These are phyloP conservation scores for Oreortyx pictus DNA, from an alignment of 2,797 vertebrate species.

Conservation along the genomic window DNA sequence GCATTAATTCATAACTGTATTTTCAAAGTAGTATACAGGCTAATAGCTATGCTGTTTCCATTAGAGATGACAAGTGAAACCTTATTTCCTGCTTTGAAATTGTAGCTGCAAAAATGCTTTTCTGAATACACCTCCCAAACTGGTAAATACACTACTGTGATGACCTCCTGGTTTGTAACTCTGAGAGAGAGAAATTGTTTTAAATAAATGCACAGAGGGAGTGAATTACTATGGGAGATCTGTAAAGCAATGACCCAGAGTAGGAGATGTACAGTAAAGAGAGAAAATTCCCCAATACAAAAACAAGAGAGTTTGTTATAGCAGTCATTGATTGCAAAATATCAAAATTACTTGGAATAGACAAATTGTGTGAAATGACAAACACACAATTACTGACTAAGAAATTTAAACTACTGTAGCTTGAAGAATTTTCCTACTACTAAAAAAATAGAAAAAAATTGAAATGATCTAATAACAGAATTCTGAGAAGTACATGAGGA, in stretches of 20 bases:
- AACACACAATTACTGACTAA: not conserved
- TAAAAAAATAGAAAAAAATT: not conserved
- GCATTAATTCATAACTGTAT: not conserved
- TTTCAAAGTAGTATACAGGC: slow-evolving; percentile 22
- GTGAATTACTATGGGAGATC: not conserved
- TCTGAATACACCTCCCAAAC: not conserved
- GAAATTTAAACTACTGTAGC: not conserved
- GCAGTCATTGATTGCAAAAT: not conserved
- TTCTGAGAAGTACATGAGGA: not conserved
- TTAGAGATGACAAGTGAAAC: slow-evolving; percentile 24
- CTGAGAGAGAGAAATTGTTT: slow-evolving; percentile 3
- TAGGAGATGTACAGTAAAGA: not conserved
- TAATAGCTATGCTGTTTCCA: slow-evolving; percentile 21
- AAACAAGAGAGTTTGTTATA: not conserved
- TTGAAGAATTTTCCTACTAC: not conserved
- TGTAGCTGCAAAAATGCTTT: slow-evolving; percentile 15
- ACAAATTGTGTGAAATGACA: not conserved
- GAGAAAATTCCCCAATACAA: not conserved
- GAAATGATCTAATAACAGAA: not conserved
- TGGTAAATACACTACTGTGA: not conserved
- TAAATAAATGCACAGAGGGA: slow-evolving; percentile 17
- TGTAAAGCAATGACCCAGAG: slow-evolving; percentile 23
- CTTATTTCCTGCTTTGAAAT: slow-evolving; percentile 51
- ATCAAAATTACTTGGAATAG: not conserved
- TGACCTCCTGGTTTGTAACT: not conserved